Evolutionary conservation across 2,797 vertebrate species (phyloP).

Genomic region (Xiphophorus birchmanni): DNA sequence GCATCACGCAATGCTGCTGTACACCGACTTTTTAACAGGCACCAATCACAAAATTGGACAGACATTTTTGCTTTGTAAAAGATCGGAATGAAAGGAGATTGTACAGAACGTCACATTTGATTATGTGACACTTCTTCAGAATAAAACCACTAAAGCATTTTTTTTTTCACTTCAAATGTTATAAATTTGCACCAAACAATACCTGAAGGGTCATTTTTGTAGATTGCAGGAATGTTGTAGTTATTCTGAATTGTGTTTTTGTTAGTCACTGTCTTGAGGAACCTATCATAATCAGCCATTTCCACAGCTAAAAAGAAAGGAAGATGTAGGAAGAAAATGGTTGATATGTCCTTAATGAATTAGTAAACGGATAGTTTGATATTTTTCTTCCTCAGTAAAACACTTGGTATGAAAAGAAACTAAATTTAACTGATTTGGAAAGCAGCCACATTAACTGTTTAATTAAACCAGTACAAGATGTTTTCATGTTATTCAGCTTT

Average conservation of each 20-base stretch:
- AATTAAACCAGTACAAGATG: not conserved
- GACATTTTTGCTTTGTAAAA: not conserved
- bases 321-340: not conserved
- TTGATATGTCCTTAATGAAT: not conserved
- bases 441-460: not conserved
- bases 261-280: not conserved
- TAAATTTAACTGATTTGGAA: not conserved
- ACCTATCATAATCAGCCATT: not conserved
- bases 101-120: not conserved
- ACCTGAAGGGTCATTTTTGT: not conserved
- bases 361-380: not conserved
- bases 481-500: not conserved
- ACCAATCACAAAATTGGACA: not conserved
- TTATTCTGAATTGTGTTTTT: not conserved
- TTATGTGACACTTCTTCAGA: not conserved
- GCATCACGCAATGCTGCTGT: not conserved
- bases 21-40: not conserved
- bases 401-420: not conserved
- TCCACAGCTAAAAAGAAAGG: not conserved
- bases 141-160: not conserved
- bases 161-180: not conserved
- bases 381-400: not conserved
- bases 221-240: not conserved
- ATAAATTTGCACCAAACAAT: not conserved
- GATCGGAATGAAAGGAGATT: not conserved